These are phyloP conservation scores for Phalacrocorax carbo DNA, from an alignment of 2,113 vertebrate genomes.

Conservation along the genomic window DNA sequence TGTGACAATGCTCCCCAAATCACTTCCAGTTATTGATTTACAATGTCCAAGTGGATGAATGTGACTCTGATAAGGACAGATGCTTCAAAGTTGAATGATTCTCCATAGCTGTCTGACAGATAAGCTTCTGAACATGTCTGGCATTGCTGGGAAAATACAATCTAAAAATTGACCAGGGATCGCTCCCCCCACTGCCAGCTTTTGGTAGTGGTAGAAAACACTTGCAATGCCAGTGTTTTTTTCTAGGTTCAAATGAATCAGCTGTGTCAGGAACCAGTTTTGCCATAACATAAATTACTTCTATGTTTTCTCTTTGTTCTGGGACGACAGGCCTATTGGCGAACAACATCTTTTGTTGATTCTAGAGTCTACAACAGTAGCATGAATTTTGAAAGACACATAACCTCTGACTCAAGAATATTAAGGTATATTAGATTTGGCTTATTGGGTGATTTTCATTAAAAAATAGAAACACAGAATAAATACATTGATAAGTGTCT, in stretches of 20 bases:
- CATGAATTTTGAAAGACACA: background rate
- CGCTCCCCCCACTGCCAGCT: fast-evolving
- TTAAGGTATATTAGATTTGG: background rate
- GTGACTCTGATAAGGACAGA: background rate
- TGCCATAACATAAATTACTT: background rate
- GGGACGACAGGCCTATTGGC: background rate
- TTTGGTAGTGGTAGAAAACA: background rate
- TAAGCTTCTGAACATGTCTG: background rate
- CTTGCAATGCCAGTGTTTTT: background rate
- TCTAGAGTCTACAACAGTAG: background rate
- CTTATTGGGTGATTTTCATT: background rate
- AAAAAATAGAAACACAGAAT: background rate
- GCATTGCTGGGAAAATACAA: background rate
- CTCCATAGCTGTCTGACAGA: background rate
- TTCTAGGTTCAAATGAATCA: background rate
- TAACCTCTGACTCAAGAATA: background rate
- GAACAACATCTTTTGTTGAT: background rate
- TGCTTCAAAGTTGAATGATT: background rate
- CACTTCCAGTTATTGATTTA: slow-evolving; percentile 13
- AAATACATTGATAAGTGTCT: background rate
- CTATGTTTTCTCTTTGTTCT: background rate
- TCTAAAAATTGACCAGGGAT: background rate
- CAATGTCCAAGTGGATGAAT: background rate
- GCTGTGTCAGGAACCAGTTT: background rate
- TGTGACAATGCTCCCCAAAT: background rate